Conservation (phyloP, 2,113 vertebrate genomes). For the Ciconia maguari region DNA sequence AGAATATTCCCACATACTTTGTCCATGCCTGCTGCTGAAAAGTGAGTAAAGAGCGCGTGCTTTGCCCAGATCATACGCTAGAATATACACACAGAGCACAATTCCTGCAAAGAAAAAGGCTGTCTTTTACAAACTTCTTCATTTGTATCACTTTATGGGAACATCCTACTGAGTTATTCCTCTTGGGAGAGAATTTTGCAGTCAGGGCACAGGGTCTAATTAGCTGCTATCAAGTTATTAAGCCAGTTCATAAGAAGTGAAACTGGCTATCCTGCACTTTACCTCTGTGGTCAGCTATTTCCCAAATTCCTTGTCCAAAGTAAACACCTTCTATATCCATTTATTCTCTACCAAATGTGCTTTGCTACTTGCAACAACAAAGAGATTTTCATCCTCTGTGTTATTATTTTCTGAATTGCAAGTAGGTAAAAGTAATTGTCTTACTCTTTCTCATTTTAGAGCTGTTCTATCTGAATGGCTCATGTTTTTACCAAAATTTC, state of each 20-base stretch:
- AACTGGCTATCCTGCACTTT: neutral
- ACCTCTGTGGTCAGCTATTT: neutral
- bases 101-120: neutral
- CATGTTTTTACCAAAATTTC: neutral
- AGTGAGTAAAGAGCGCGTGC: neutral
- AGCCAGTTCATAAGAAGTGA: neutral
- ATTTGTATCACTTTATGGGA: neutral
- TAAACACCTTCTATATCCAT: neutral
- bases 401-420: neutral
- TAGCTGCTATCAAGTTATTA: neutral
- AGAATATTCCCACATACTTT: neutral
- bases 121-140: neutral
- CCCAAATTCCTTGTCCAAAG: neutral
- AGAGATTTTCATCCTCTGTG: neutral
- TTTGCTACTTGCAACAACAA: neutral
- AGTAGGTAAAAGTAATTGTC: neutral
- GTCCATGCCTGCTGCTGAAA: neutral
- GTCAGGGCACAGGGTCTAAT: neutral
- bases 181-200: neutral
- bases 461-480: neutral
- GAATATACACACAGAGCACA: neutral
- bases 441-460: neutral
- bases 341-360: neutral
- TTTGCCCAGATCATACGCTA: neutral
- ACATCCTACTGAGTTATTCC: neutral